phyloP scores from a whole-genome alignment of 2,113 vertebrate species.

The Columbina picui region DNA sequence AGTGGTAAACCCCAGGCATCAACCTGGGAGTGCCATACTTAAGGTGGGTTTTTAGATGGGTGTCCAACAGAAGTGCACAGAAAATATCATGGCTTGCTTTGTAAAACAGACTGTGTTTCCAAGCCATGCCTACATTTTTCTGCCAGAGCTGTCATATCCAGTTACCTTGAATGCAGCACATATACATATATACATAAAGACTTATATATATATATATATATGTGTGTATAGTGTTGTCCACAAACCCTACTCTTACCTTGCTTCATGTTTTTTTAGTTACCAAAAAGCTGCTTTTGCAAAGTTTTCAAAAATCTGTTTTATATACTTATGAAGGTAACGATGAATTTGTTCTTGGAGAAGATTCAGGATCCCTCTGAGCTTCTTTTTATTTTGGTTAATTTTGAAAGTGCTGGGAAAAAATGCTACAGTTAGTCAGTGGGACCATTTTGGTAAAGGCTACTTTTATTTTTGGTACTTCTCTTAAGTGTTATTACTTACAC shows the following conservation, averaged over 20 bases:
- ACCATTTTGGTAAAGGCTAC: neutral
- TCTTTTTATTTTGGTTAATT: neutral
- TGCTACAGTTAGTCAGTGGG: neutral
- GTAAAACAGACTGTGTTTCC: neutral
- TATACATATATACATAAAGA: neutral
- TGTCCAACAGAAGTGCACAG: neutral
- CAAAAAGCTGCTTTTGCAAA: neutral
- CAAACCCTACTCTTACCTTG: neutral
- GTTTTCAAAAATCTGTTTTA: neutral
- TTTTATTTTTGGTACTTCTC: neutral
- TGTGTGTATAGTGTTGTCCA: neutral
- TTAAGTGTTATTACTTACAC: neutral
- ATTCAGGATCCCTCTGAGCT: neutral
- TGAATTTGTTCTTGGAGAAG: neutral
- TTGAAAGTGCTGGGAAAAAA: neutral
- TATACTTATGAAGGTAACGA: neutral
- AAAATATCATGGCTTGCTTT: neutral
- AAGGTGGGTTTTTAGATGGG: neutral
- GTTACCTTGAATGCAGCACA: neutral
- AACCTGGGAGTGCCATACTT: neutral
- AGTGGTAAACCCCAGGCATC: neutral
- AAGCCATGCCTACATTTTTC: neutral
- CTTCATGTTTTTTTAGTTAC: neutral
- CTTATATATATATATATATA: neutral
- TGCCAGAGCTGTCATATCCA: neutral